These are phyloP conservation scores for Leptobrachium leishanense DNA, from an alignment of 2,113 vertebrate species.

Conservation along the genomic window DNA sequence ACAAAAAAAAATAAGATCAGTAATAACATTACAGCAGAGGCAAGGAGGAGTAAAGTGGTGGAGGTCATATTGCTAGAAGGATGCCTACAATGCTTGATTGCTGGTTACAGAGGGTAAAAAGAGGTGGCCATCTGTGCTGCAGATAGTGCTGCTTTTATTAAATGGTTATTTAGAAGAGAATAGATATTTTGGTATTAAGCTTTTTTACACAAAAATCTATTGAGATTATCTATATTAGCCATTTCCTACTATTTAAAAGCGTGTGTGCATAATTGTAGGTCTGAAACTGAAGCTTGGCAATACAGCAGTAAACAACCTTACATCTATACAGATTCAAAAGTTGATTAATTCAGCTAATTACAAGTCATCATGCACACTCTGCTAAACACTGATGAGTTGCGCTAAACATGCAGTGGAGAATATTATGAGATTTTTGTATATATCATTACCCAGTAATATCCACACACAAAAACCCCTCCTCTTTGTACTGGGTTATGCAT, in stretches of 20 bases:
- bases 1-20: no score
- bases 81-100: no score
- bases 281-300: slow-evolving; percentile 11
- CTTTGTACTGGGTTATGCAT: not conserved
- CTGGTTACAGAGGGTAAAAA: no score
- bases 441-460: slow-evolving; percentile 37
- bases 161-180: no score
- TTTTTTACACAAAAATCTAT: not conserved
- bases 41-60: no score
- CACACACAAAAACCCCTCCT: not conserved
- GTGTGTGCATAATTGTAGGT: slow-evolving; percentile 3
- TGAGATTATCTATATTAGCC: not conserved
- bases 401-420: slow-evolving; percentile 24
- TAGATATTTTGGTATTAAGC: no score
- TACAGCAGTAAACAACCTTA: slow-evolving; percentile 7
- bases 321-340: slow-evolving; percentile 24
- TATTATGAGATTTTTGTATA: slow-evolving; percentile 37
- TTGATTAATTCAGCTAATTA: slow-evolving; percentile 47
- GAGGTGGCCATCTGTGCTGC: no score
- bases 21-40: no score
- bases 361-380: slow-evolving; percentile 25
- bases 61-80: no score
- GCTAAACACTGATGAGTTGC: slow-evolving; percentile 40
- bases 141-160: no score
- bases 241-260: not conserved